These are phyloP conservation scores for Passer montanus DNA, from an alignment of 2,113 vertebrate species.

Conservation along the genomic window DNA sequence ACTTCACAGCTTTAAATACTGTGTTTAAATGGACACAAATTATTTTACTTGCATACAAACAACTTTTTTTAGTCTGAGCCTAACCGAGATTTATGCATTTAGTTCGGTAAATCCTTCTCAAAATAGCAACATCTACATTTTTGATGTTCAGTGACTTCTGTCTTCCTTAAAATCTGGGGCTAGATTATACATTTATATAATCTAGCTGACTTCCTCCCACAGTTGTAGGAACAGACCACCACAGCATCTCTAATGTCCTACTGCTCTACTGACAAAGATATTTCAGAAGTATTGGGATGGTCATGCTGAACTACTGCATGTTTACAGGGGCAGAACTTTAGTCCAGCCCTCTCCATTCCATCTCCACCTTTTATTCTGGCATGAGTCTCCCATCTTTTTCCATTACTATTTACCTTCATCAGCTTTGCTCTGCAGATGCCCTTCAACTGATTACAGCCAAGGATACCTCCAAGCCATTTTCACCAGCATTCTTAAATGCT, in stretches of 20 bases:
- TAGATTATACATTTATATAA: neutral
- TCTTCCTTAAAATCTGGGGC: neutral
- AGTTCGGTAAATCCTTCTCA: neutral
- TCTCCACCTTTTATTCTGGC: neutral
- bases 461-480: neutral
- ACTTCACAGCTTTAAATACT: neutral
- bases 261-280: neutral
- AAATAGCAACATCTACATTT: neutral
- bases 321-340: neutral
- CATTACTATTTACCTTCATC: neutral
- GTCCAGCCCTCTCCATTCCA: neutral
- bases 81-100: neutral
- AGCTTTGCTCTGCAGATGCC: neutral
- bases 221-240: neutral
- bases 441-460: neutral
- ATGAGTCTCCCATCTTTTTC: neutral
- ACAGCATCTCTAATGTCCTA: neutral
- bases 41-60: neutral
- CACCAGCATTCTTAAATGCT: neutral
- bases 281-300: neutral
- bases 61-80: neutral
- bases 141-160: neutral
- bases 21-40: neutral
- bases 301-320: neutral
- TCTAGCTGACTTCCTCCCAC: slow-evolving; percentile 14